phyloP scores from a whole-genome alignment of 2,888 invertebrate species.

The Melinaea marsaeus region DNA sequence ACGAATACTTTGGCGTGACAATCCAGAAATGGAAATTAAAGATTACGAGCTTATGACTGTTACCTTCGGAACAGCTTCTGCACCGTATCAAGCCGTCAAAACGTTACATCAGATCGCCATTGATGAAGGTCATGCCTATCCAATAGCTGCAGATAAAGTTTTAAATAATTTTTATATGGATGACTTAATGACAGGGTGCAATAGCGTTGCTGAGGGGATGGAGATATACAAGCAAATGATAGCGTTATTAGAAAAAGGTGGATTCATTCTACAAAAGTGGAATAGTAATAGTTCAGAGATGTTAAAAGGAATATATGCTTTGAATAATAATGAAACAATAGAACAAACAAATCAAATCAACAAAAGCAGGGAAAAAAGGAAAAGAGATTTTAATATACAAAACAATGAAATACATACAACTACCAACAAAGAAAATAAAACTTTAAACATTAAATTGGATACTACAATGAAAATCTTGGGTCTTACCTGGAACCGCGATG shows the following conservation, averaged over 20 bases:
- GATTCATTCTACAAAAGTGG: no score
- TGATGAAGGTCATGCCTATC: constrained; percentile 16
- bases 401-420: not conserved
- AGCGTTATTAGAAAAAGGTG: no score
- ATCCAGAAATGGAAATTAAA: constrained; percentile 14
- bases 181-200: no score
- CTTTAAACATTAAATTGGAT: constrained; percentile 29
- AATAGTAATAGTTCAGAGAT: no score
- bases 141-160: constrained; percentile 12
- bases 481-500: no score
- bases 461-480: constrained; percentile 27
- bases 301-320: constrained; percentile 17
- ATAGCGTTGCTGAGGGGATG: no score
- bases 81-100: constrained; percentile 20
- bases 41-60: constrained; percentile 30
- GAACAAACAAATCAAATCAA: not conserved
- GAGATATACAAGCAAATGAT: no score
- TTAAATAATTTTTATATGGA: no score
- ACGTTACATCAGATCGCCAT: constrained; percentile 12
- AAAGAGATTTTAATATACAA: no score
- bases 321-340: no score
- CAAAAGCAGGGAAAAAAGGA: no score
- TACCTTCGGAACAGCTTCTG: constrained; percentile 20
- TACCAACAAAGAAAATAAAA: constrained; percentile 8
- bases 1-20: constrained; percentile 25